A percentile compares a stretch with the other conserved stretches of the same genome.
These are phyloP conservation scores for Plebejus melissa DNA, from an alignment of 2,888 invertebrate species.

Conservation along the genomic window DNA sequence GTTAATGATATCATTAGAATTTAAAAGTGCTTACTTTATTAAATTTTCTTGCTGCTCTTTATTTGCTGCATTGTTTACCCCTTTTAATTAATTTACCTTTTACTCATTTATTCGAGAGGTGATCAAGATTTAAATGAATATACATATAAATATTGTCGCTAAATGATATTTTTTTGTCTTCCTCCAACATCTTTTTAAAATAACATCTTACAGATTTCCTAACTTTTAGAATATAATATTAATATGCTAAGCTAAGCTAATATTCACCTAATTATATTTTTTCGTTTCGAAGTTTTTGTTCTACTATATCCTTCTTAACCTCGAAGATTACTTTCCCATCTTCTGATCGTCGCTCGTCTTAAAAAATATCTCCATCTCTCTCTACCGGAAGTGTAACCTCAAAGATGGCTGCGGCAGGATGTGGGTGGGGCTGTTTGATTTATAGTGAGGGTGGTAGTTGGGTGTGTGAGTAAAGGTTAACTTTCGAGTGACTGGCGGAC, in stretches of 20 bases:
- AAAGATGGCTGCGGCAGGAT: slow-evolving; percentile 76
- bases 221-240: no score
- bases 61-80: neutral
- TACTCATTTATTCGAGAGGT: no score
- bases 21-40: neutral
- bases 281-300: no score
- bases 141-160: neutral
- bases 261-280: no score
- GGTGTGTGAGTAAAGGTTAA: slow-evolving; percentile 40
- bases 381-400: slow-evolving; percentile 69
- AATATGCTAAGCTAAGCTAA: no score
- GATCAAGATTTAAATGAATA: no score
- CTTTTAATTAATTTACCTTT: no score
- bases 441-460: slow-evolving; percentile 54
- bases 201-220: no score
- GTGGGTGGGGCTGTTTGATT: slow-evolving; percentile 72
- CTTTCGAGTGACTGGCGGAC: slow-evolving; percentile 30
- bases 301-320: neutral
- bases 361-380: slow-evolving; percentile 45
- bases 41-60: neutral
- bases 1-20: neutral
- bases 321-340: neutral
- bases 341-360: neutral
- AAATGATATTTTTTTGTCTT: no score
- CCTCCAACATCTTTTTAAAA: no score